Percentiles rank a stretch among this genome's conserved stretches.
These are phyloP conservation scores for Tachystola acroxantha DNA, from an alignment of 2,888 invertebrate genomes.

Conservation along the genomic window DNA sequence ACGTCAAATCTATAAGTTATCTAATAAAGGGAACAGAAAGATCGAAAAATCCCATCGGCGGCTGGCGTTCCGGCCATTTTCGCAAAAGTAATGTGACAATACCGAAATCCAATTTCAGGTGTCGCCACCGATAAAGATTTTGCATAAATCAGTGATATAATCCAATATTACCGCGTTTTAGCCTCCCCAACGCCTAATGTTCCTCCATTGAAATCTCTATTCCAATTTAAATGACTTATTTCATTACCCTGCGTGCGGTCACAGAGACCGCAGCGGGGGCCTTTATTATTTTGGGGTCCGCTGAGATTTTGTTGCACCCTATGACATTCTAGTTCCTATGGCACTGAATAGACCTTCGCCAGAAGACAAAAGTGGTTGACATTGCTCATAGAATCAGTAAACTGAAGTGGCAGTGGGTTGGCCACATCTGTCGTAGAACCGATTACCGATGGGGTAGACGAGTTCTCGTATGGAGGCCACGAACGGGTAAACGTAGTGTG, in stretches of 20 bases:
- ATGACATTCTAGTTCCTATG: no score
- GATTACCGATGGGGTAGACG: no score
- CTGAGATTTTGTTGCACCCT: no score
- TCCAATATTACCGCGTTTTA: conserved; percentile 71
- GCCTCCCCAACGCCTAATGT: conserved; percentile 60
- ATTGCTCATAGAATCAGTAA: no score
- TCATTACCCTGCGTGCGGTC: conserved; percentile 59
- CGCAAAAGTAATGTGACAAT: conserved; percentile 50
- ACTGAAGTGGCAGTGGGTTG: no score
- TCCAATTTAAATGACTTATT: conserved; percentile 77
- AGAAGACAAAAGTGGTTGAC: no score
- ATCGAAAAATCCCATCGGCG: conserved; percentile 4
- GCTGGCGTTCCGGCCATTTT: conserved; percentile 9
- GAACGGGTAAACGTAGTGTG: no score
- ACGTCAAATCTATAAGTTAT: neutral
- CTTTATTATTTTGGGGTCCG: no score
- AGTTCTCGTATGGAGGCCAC: no score
- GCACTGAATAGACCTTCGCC: no score
- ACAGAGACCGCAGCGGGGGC: conserved; percentile 4
- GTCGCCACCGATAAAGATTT: conserved; percentile 69
- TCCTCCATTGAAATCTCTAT: conserved; percentile 68
- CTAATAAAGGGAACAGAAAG: neutral
- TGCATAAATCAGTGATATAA: conserved; percentile 75
- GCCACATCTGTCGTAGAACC: no score
- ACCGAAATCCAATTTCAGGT: conserved; percentile 69